Percentiles rank a stretch among this genome's conserved stretches.
Evolutionary conservation across 2,888 invertebrate genomes (phyloP).

Genomic region (Euzophera pinguis): DNA sequence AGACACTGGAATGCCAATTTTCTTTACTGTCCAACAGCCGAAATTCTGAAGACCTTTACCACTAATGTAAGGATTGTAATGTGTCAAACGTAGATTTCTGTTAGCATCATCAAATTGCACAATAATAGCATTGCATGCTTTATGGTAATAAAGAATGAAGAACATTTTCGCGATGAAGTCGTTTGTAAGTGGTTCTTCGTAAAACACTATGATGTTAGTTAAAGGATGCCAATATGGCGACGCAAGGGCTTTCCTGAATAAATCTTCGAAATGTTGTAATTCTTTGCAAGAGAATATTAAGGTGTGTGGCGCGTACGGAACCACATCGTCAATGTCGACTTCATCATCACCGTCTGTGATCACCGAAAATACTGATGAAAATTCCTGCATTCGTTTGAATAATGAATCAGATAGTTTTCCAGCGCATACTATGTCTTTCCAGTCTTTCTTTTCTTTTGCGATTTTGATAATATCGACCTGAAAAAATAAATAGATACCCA

Average conservation of each 20-base stretch:
- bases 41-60: slow-evolving; percentile 30
- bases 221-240: slow-evolving; percentile 45
- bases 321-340: slow-evolving; percentile 31
- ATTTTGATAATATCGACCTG: slow-evolving; percentile 35
- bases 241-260: slow-evolving; percentile 27
- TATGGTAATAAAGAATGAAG: slow-evolving; percentile 44
- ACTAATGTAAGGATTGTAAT: slow-evolving; percentile 38
- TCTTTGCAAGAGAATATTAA: slow-evolving; percentile 33
- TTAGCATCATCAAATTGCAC: slow-evolving; percentile 32
- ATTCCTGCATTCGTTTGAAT: slow-evolving; percentile 27
- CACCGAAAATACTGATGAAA: slow-evolving; percentile 30
- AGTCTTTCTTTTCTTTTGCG: slow-evolving; percentile 37
- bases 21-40: slow-evolving; percentile 42
- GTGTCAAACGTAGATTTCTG: slow-evolving; percentile 27
- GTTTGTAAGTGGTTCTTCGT: slow-evolving; percentile 24
- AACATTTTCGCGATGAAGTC: slow-evolving; percentile 35
- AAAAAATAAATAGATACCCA: too few species aligned
- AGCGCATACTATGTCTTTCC: slow-evolving; percentile 37
- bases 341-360: slow-evolving; percentile 28
- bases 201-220: slow-evolving; percentile 38
- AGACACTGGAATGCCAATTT: slow-evolving; percentile 32
- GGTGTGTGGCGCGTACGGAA: slow-evolving; percentile 35
- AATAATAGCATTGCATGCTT: slow-evolving; percentile 35
- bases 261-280: slow-evolving; percentile 35
- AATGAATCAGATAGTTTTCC: slow-evolving; percentile 39